phyloP scores from a whole-genome alignment of 2,797 vertebrate species.

The Galagoides demidoff region DNA sequence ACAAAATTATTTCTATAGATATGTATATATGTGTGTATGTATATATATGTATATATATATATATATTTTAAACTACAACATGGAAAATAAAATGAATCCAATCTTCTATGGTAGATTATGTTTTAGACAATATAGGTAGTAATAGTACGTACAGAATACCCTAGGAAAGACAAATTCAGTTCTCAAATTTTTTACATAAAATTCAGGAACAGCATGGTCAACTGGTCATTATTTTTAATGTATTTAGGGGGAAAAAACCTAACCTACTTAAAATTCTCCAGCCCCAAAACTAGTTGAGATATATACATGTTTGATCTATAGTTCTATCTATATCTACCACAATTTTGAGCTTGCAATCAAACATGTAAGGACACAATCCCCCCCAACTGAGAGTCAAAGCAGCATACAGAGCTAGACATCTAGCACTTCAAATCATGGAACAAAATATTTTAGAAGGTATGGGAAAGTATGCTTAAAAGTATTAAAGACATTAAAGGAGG shows the following conservation, averaged over 20 bases:
- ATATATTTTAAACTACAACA: not conserved
- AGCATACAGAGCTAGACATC: not conserved
- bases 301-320: not conserved
- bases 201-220: not conserved
- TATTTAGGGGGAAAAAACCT: not conserved
- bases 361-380: not conserved
- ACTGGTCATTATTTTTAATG: slow-evolving; percentile 33
- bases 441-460: not conserved
- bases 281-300: not conserved
- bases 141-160: not conserved
- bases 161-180: not conserved
- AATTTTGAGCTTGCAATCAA: not conserved
- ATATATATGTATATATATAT: not conserved
- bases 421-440: not conserved
- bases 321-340: not conserved
- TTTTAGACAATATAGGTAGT: not conserved
- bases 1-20: slow-evolving; percentile 49
- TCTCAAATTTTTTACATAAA: slow-evolving; percentile 55
- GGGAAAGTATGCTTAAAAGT: not conserved
- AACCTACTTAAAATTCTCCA: not conserved
- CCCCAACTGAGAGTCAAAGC: not conserved
- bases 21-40: not conserved
- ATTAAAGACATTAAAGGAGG: not conserved
- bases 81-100: slow-evolving; percentile 4
- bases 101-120: slow-evolving; percentile 1